Evolutionary conservation across 92 coral and sea anemone genomes (phyloP), one percentile per base, ranked within the genome.

Genomic region (Palythoa heliodiscus): DNA sequence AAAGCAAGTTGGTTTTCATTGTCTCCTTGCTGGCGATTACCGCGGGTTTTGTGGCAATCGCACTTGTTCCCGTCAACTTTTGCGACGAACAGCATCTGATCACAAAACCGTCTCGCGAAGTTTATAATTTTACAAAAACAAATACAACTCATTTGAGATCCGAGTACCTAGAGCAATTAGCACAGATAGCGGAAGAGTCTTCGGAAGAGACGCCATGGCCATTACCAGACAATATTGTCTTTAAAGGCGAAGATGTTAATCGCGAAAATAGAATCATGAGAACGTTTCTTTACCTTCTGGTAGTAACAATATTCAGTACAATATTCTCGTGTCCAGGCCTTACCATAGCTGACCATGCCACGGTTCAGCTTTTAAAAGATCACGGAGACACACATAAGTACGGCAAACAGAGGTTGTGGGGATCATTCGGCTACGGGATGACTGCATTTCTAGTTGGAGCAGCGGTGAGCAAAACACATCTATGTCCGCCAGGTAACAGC

Each of bases 361-460:
- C 99, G 72, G 99, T 96, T 11, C 95, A 94, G 86, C 91, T 95
- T 55, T 81, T 96, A 69, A 93, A 91, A 80, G 92, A 87, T 53
- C 91, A 90, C 70, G 79, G 82, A 19, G 98, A 96, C 85, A 94
- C 99, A 3, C 98, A 92, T 69, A 96, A 94, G 75, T 96, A 96
- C 71, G 99, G 99, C 5, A 91, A 93, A 72, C 99, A 96, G 70
- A 83, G 99, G 38, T 87, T 96, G 12, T 96, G 98, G 98, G 99
- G 99, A 15, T 96, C 99, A 37, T 90, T 94, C 15, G 99, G 99
- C 1, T 94, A 91, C 87, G 99, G 99, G 1, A 86, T 93, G 64
- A 92, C 92, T 88, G 98, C 99, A 5, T 96, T 96, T 82, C 78
- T 94, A 16, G 95, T 96, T 2, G 99, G 99, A 17, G 92, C 99